Percentiles rank a stretch among this genome's conserved stretches.
phyloP scores from a whole-genome alignment of 1,140 invertebrate species.

The Drosophila truncata region DNA sequence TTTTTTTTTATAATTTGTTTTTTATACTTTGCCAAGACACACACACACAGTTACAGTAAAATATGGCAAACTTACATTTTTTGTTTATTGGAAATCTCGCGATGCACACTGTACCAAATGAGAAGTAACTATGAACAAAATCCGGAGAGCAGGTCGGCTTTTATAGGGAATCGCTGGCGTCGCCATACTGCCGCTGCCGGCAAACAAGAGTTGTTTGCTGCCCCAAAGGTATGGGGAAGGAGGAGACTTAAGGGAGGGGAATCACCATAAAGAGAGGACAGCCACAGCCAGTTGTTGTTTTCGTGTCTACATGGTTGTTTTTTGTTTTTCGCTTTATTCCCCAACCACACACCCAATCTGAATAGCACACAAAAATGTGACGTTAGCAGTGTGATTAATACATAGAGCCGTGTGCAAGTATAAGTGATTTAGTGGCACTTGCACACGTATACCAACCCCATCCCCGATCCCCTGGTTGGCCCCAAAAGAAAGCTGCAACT shows the following conservation, averaged over 20 bases:
- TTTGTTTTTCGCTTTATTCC: constrained; percentile 21
- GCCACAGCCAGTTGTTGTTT: constrained; percentile 23
- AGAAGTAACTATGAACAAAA: constrained; percentile 53
- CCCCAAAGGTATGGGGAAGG: background rate
- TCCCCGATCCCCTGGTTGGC: background rate
- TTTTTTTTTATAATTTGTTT: background rate
- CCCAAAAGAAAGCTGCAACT: constrained; percentile 55
- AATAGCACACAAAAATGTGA: constrained; percentile 28
- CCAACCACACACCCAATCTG: background rate
- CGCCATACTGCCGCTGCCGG: constrained; percentile 42
- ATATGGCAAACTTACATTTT: constrained; percentile 59
- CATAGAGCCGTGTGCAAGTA: constrained; percentile 17
- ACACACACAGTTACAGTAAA: constrained; percentile 13
- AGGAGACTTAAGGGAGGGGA: constrained; percentile 6
- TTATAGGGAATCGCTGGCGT: constrained; percentile 52
- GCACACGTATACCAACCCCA: background rate
- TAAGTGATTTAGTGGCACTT: constrained; percentile 5
- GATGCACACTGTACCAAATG: constrained; percentile 70
- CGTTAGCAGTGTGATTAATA: constrained; percentile 39
- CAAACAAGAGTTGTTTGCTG: constrained; percentile 40
- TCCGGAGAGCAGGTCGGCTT: constrained; percentile 43
- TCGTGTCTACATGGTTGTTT: constrained; percentile 43
- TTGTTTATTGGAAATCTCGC: constrained; percentile 39
- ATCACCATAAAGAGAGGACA: constrained; percentile 55
- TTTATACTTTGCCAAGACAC: constrained; percentile 13